Evolutionary conservation across 2,113 vertebrate genomes (phyloP), one percentile per base, ranked within the genome.

Genomic region (Bubo blakistoni): DNA sequence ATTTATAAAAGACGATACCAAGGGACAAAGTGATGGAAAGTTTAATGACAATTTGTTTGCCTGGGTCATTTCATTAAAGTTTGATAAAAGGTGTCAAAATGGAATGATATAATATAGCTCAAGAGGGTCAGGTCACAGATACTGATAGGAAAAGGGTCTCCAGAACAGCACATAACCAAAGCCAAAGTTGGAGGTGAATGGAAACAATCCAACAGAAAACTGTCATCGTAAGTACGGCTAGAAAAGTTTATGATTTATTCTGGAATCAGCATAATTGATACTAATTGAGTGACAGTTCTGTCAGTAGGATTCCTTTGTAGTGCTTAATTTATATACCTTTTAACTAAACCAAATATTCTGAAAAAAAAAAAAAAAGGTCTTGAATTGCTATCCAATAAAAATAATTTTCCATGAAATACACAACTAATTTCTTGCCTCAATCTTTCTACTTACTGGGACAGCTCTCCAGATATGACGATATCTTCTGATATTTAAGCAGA

Each of bases 1-100:
- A 99, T 99, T 99, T 99, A 99, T 99, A 99, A 99, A 99, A 98
- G 98, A 99, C 98, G 98, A 98, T 98, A 98, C 98, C 98, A 98
- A 98, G 98, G 98, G 98, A 98, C 98, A 98, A 98, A 98, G 98
- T 99, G 98, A 99, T 99, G 98, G 98, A 98, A 98, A 99, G 98
- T 99, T 99, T 98, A 99, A 99, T 99, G 98, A 98, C 98, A 98
- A 99, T 99, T 99, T 98, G 98, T 99, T 99, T 99, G 98, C 98
- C 98, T 98, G 98, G 97, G 97, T 98, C 94, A 98, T 99, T 99
- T 98, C 98, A 98, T 98, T 98, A 98, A 98, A 98, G 98, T 99
- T 99, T 99, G 98, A 99, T 98, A 99, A 98, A 99, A 99, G 98
- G 98, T 99, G 98, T 99, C 98, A 99, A 98, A 98, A 98, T 97